Evolutionary conservation across 2,113 vertebrate species (phyloP), one percentile per base, ranked within the genome.

Genomic region (Emydocephalus ijimae): DNA sequence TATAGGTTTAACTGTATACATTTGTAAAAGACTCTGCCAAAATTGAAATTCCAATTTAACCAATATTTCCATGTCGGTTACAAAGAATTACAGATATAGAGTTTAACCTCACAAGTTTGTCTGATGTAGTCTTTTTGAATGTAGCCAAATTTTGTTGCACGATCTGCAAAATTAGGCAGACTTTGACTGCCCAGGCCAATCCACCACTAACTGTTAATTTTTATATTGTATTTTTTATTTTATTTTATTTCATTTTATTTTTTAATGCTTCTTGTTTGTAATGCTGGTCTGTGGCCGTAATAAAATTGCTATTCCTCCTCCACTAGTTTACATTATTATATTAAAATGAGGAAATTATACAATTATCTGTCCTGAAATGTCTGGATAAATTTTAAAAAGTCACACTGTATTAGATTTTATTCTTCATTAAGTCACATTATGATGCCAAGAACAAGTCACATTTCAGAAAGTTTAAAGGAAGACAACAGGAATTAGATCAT

Each of bases 401-500:
- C 12, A 88, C 3, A 64, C 4, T 29, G 89, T 89, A 92, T 3
- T 1, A 91, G 20, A 29, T 56, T 90, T 11, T 9, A 34, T 29
- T 48, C 88, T 88, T 56, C 86, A 95, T 93, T 0, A 59, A 89
- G 57, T 69, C 85, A 93, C 45, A 64, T 89, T 91, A 91, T 87
- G 91, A 91, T 85, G 45, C 11, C n/a, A 89, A 92, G 85, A 94
- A 81, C 54, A 69, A 91, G 69, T 89, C 92, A 92, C 87, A 15
- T 85, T 26, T 89, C 64, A 94, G 92, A 95, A 96, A 92, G 92
- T 88, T 92, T 29, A 11, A 64, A 69, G 50, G 48, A 94, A 92
- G 88, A 90, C 87, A 85, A 29, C 14, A 55, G 91, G 48, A 94
- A 96, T 92, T 94, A 94, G 90, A 94, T 93, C 94, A 95, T 15